A percentile compares a stretch with the other conserved stretches of the same genome.
Evolutionary conservation across 2,113 vertebrate species (phyloP).

Genomic region (Alexandromys fortis): DNA sequence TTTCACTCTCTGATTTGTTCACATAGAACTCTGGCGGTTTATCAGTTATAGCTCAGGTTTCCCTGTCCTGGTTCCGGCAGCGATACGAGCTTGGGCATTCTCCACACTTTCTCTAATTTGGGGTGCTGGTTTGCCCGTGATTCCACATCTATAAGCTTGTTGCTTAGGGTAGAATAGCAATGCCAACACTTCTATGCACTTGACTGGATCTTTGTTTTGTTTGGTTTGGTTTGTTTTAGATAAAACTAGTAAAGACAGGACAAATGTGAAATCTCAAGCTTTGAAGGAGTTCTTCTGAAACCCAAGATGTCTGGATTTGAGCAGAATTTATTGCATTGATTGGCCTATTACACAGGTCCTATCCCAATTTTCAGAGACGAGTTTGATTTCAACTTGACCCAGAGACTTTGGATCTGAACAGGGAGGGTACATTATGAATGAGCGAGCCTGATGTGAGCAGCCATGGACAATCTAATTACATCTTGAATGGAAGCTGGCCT

Average conservation of each 20-base stretch:
- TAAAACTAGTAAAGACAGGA: neutral
- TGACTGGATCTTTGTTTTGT: neutral
- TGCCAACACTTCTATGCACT: neutral
- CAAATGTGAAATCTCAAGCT: neutral
- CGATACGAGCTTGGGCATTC: neutral
- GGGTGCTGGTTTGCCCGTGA: neutral
- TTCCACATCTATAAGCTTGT: neutral
- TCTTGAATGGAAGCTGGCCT: neutral
- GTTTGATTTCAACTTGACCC: neutral
- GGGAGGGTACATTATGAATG: neutral
- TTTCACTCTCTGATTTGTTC: neutral
- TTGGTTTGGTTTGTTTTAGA: neutral
- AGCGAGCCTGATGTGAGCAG: neutral
- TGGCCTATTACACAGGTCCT: neutral
- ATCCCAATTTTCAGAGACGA: neutral
- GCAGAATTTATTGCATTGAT: neutral
- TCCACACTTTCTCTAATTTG: neutral
- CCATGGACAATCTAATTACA: neutral
- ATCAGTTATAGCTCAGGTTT: neutral
- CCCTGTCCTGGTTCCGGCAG: neutral
- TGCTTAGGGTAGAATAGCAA: neutral
- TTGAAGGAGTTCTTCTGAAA: conserved; percentile 23
- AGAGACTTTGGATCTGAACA: neutral
- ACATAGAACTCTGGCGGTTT: neutral
- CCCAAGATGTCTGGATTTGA: neutral